Evolutionary conservation across 1,140 invertebrate species (phyloP).

Genomic region (Aphelenchoides fujianensis): DNA sequence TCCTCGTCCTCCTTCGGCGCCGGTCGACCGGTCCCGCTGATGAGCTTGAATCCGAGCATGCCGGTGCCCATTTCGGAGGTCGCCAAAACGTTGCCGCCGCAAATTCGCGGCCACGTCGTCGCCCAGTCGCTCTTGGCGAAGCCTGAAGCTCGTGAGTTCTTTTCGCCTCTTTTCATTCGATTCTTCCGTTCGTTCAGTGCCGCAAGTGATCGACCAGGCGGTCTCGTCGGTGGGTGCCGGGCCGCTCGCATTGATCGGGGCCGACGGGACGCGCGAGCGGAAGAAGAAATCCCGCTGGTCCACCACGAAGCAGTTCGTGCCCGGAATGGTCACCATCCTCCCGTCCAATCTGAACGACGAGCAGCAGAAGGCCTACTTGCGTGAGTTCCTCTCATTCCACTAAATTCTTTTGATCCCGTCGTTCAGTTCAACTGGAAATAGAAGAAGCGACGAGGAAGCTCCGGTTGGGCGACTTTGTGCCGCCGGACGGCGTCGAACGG

Average conservation of each 20-base stretch:
- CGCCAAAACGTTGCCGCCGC: constrained; percentile 4
- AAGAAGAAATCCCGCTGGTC: constrained; percentile 57
- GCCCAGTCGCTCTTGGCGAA: constrained; percentile 5
- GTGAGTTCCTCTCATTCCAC: constrained; percentile 44
- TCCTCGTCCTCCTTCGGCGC: neutral
- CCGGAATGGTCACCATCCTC: constrained; percentile 61
- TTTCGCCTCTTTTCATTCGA: neutral
- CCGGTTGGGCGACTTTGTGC: constrained; percentile 52
- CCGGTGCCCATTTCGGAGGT: neutral
- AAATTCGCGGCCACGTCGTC: constrained; percentile 4
- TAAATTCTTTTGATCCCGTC: constrained; percentile 19
- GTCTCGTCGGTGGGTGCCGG: neutral
- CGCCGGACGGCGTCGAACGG: constrained; percentile 33
- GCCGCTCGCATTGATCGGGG: neutral
- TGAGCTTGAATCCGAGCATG: neutral
- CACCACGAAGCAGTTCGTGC: constrained; percentile 58
- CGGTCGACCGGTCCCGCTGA: constrained; percentile 2
- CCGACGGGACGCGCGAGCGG: neutral
- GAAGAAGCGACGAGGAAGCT: constrained; percentile 59
- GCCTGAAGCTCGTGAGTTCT: neutral
- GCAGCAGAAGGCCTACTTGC: constrained; percentile 54
- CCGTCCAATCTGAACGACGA: constrained; percentile 56
- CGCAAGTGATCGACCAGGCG: neutral
- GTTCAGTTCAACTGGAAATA: constrained; percentile 62
- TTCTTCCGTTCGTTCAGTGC: constrained; percentile 1